Evolutionary conservation across 2,113 vertebrate species (phyloP), one percentile per base, ranked within the genome.

Genomic region (Prochilodus magdalenae): DNA sequence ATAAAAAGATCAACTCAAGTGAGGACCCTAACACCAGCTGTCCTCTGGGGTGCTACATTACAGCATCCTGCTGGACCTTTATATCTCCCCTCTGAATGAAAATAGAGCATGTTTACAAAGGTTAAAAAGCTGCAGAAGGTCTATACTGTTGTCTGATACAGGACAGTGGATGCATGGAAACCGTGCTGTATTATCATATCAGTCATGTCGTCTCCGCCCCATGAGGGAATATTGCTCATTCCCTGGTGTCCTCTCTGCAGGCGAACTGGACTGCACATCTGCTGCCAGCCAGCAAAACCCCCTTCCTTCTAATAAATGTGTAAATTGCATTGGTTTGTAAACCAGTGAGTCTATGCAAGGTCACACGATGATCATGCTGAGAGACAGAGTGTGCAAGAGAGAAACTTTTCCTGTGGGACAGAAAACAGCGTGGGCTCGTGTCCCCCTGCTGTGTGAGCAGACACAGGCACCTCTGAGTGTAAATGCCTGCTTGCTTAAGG

Each of bases 231-330:
- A 27, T 24, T 51, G 29, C 70, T 62, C 8, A 44, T 72, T 55
- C 33, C 2, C 40, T 36, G n/a, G 13, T 29, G 72, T 75, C 53
- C 65, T 75, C 76, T 67, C 63, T 15, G 57, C 26, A 0, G 40
- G 53, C 36, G 71, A 57, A 53, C 44, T 66, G 55, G 44, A 74
- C 27, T n/a, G 36, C 36, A 57, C 26, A 29, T 65, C 55, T 71
- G 53, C 13, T 27, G 36, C 40, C 62, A 49, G 59, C 72, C 49
- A 44, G 20, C 65, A 49, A 33, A 62, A 47, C 60, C 51, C 63
- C 47, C n/a, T 67, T 57, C 62, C 22, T 85, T 82, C 65, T 83
- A 83, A 81, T 75, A 83, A 85, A 87, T 49, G 77, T 72, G 77
- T 75, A 83, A 85, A 75, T 83, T 51, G 29, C 59, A 40, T 71